A percentile compares a stretch with the other conserved stretches of the same genome.
phyloP scores from a whole-genome alignment of 2,888 invertebrate genomes.

The Metalampra italica region DNA sequence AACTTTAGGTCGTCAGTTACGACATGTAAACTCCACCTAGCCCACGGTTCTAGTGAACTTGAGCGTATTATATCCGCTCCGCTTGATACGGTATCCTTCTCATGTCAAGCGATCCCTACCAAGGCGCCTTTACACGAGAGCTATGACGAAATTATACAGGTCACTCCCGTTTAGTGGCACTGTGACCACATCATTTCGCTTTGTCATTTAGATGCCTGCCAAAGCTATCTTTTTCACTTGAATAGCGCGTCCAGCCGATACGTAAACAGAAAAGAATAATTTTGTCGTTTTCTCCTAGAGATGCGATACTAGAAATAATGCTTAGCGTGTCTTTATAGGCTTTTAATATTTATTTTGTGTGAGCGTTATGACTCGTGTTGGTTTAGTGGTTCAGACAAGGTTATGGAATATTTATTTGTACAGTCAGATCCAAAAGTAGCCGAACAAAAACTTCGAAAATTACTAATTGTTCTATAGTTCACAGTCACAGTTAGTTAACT shows the following conservation, averaged over 20 bases:
- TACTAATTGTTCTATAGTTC: too few relatives aligned
- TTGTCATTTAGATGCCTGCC: constrained; percentile 8
- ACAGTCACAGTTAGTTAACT: too few relatives aligned
- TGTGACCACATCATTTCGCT: constrained; percentile 1
- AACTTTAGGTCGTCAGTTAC: too few relatives aligned
- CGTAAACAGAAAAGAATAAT: not conserved
- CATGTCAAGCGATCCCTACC: not conserved
- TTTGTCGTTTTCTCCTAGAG: not conserved
- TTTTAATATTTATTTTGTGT: constrained; percentile 3
- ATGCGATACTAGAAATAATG: not conserved
- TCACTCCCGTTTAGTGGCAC: not conserved
- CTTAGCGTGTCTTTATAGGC: not conserved
- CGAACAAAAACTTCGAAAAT: too few relatives aligned
- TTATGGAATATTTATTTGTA: not conserved
- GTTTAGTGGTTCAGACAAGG: constrained; percentile 1
- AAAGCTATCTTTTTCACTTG: constrained; percentile 6
- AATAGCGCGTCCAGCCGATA: not conserved
- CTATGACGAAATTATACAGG: constrained; percentile 6
- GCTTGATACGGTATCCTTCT: not conserved
- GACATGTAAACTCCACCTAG: too few relatives aligned
- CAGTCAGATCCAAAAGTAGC: too few relatives aligned
- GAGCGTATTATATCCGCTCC: not conserved
- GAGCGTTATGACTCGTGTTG: not conserved
- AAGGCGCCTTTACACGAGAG: not conserved
- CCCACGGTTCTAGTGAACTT: too few relatives aligned